Conservation (phyloP, 2,888 invertebrate genomes). For the Philaethria dido region DNA sequence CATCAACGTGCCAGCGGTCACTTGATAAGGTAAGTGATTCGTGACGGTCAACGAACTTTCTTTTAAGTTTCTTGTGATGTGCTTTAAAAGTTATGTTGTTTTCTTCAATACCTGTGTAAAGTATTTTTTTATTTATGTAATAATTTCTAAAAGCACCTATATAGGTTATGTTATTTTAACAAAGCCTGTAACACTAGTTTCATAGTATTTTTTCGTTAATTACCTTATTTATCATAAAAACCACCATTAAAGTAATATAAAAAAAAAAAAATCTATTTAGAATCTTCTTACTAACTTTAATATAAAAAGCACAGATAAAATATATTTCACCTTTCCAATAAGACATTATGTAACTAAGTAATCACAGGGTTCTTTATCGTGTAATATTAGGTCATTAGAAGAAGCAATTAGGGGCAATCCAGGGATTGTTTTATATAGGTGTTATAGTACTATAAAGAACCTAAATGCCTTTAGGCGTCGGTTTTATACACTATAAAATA, state of each 20-base stretch:
- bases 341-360: slow-evolving; percentile 7
- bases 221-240: neutral
- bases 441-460: slow-evolving; percentile 11
- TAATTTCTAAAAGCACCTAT: too few relatives aligned
- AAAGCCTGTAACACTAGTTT: neutral
- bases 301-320: neutral
- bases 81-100: neutral
- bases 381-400: slow-evolving; percentile 12
- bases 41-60: slow-evolving; percentile 55
- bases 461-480: slow-evolving; percentile 9
- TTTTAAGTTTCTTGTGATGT: slow-evolving; percentile 39
- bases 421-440: slow-evolving; percentile 15
- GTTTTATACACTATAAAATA: slow-evolving; percentile 9
- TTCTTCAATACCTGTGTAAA: neutral
- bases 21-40: slow-evolving; percentile 85
- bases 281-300: neutral
- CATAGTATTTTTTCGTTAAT: neutral
- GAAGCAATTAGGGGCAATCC: slow-evolving; percentile 24
- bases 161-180: neutral
- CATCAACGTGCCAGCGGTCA: slow-evolving; percentile 90
- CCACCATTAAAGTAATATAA: neutral
- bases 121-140: neutral
- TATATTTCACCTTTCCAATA: neutral
- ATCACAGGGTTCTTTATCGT: slow-evolving; percentile 15
- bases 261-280: neutral